phyloP scores from a whole-genome alignment of 2,797 vertebrate genomes.

The Acropternis orthonyx region DNA sequence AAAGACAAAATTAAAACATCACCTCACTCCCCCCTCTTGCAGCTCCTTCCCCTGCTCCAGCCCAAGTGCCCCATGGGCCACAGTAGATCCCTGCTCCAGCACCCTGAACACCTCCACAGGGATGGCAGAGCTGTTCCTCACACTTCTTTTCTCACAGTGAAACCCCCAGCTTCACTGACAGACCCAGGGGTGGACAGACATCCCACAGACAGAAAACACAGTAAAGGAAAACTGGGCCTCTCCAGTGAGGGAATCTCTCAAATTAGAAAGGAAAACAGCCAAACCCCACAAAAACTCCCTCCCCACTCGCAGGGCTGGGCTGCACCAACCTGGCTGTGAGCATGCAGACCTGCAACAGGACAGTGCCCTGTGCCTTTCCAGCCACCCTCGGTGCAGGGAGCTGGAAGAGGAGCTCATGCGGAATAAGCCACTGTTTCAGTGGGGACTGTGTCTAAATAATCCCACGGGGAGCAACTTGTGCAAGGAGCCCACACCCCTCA shows the following conservation, averaged over 20 bases:
- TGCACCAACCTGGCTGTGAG: background rate
- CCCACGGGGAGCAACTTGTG: background rate
- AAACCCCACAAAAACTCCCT: background rate
- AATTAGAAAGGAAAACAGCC: background rate
- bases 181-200: background rate
- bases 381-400: fast-evolving
- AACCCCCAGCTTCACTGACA: fast-evolving
- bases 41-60: background rate
- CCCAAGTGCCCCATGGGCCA: fast-evolving
- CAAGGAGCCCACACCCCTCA: background rate
- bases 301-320: fast-evolving
- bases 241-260: background rate
- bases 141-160: background rate
- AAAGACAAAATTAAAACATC: background rate
- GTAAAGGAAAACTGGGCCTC: background rate
- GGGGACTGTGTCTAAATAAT: background rate
- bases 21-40: fast-evolving
- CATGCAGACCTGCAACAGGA: fast-evolving
- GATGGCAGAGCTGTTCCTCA: background rate
- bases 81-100: background rate
- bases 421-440: background rate
- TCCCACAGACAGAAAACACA: fast-evolving
- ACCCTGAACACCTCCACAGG: too few relatives aligned
- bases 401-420: background rate
- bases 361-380: fast-evolving